Conservation (phyloP, 2,888 invertebrate species). For the Apoda limacodes region DNA sequence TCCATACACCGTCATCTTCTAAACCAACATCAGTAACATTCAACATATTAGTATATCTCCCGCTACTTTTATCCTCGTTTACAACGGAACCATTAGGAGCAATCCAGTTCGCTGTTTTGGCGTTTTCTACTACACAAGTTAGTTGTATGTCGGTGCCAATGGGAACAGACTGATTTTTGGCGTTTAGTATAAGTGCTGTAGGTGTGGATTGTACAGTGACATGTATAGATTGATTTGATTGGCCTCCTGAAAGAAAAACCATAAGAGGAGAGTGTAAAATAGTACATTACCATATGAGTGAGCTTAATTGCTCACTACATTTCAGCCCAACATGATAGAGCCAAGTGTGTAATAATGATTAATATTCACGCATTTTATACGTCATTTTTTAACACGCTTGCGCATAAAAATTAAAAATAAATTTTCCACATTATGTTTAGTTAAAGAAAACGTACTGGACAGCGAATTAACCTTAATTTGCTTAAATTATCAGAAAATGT, state of each 20-base stretch:
- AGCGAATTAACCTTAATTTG: too few species aligned
- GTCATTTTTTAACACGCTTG: too few species aligned
- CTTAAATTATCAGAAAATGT: too few species aligned
- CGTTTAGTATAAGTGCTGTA: constrained; percentile 41
- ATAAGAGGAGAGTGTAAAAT: too few species aligned
- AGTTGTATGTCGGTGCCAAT: constrained; percentile 30
- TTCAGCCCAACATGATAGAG: too few species aligned
- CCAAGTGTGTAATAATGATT: too few species aligned
- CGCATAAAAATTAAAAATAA: too few species aligned
- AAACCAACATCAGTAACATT: constrained; percentile 32
- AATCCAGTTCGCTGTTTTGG: constrained; percentile 32
- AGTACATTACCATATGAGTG: too few species aligned
- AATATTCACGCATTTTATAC: too few species aligned
- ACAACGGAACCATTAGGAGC: constrained; percentile 26
- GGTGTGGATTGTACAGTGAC: constrained; percentile 33
- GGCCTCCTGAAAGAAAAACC: constrained; percentile 42
- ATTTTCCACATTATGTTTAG: too few species aligned
- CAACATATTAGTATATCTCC: constrained; percentile 27
- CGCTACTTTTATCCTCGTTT: constrained; percentile 23
- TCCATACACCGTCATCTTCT: constrained; percentile 38
- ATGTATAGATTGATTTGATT: constrained; percentile 29
- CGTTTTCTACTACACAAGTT: constrained; percentile 38
- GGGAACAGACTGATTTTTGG: constrained; percentile 29
- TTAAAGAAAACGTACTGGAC: too few species aligned
- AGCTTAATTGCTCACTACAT: too few species aligned